Base-by-base conservation (phyloP, 2,888 invertebrate species). In the Xestia c-nigrum region DNA sequence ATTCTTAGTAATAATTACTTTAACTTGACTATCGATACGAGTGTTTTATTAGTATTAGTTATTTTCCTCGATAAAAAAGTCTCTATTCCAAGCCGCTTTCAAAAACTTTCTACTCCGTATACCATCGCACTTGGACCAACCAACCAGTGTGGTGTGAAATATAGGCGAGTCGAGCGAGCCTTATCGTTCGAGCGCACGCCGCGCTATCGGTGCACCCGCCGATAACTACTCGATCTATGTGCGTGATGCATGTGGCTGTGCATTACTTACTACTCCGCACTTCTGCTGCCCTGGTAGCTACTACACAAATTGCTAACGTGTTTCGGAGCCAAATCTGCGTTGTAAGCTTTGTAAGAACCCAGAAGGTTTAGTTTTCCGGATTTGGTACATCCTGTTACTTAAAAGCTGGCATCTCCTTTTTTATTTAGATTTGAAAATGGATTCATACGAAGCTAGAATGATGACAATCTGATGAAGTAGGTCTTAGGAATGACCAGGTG, bases 131-230 rank as follows among this genome's bases (percentile, higher is more conserved):
- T 84, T 88, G 79, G 55, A 74, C 83, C 86, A 90, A 66, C 74
- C 76, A 47, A 75, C 86, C 80, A 83, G 75, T 81, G 81, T 74
- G 87, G 81, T 89, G 85, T 88, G 85, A 87, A 87, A 84, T 87
- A 88, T 87, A 85, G 86, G 75, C 77, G 80, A 88, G 88, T 76
- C 85, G 88, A 88, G 89, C 86, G 71, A 74, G 77, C 85, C 89
- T 90, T 92, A 92, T 93, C 92, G 88, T 85, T 57, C 73, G 84
- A 87, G 90, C 90, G 90, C 91, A 92, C 91, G 90, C 92, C 88
- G 87, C 86, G 84, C 89, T 93, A 92, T 91, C 89, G 83, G 85
- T 80, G 84, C 70, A 68, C 78, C 84, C 74, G 79, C 87, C 85
- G 89, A 88, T 88, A 88, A 81, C 85, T 59, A 50, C 65, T 74